Base-by-base conservation (phyloP, 2,113 vertebrate genomes). In the Tachysurus fulvidraco region DNA sequence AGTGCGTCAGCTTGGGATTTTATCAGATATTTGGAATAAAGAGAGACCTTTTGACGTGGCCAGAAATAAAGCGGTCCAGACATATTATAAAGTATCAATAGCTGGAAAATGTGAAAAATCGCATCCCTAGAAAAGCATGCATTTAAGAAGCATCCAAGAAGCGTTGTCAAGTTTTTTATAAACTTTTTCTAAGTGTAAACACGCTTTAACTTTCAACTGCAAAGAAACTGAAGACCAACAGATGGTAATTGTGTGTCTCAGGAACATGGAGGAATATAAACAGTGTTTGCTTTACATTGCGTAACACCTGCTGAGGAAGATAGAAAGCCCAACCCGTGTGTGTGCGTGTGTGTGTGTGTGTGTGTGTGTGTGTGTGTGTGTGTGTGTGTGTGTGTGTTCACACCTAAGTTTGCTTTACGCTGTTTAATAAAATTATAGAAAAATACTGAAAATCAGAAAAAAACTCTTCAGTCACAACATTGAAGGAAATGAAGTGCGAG, bases 271-370 rank as follows among this genome's bases (percentile, higher is more conserved):
- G 87, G 88, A 64, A 82, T 65, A 84, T 36, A 17, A 82, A 21
- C 79, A 65, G 41, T 57, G 59, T 77, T 73, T 87, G 11, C 77
- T 55, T 55, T 65, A 50, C 41, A 71, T 89, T 89, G 76, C 21
- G 36, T 44, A 89, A 87, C 41, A 83, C 36, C 30, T 46, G 62
- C 60, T 6, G 7, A 57, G 73, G 62, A 23, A 55, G 2, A 57
- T 57, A 55, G 41, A 73, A 73, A 59, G 30, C 60, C 30, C 57
- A 54, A 28, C 55, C 60, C 55, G 50, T 57, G 78, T 82, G n/a
- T 16, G 55, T 83, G 44, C 30, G 64, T 67, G n/a, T 67, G 64
- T 67, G 64, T 67, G 64, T 67, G n/a, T 69, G n/a, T 16, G 55
- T 83, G 44, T 67, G 64, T 67, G n/a, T 67, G 64, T 67, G 64